Evolutionary conservation across 2,797 vertebrate species (phyloP).

Genomic region (Mycteria americana): DNA sequence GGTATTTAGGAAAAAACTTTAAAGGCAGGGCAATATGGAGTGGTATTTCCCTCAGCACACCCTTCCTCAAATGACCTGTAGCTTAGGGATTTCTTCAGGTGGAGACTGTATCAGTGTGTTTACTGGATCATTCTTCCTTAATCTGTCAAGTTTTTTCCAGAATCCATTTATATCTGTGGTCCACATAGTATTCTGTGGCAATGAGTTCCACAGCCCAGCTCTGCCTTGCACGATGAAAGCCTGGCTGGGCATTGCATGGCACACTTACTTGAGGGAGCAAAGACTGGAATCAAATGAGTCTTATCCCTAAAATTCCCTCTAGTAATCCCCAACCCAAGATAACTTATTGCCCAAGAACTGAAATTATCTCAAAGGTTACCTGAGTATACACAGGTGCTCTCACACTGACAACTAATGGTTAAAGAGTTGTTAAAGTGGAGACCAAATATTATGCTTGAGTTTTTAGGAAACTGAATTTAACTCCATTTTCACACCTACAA

Average conservation of each 20-base stretch:
- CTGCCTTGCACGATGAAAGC: neutral
- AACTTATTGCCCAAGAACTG: neutral
- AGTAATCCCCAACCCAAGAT: neutral
- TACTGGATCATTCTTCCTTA: neutral
- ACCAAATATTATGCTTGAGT: neutral
- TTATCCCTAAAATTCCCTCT: neutral
- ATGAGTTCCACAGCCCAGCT: neutral
- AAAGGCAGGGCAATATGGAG: neutral
- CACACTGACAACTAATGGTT: neutral
- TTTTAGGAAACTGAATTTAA: neutral
- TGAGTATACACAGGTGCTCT: neutral
- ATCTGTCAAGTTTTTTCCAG: neutral
- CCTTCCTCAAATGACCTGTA: neutral
- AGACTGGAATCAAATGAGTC: neutral
- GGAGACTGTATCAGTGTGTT: neutral
- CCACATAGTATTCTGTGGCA: neutral
- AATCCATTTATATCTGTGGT: neutral
- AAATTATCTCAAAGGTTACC: neutral
- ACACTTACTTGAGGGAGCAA: neutral
- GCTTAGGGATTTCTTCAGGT: neutral
- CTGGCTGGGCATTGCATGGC: accelerated
- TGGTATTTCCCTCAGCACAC: neutral
- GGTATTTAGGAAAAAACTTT: neutral
- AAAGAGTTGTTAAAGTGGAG: neutral
- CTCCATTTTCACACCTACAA: neutral